Conservation (phyloP, 2,113 vertebrate genomes). For the Leptobrachium ailaonicum region DNA sequence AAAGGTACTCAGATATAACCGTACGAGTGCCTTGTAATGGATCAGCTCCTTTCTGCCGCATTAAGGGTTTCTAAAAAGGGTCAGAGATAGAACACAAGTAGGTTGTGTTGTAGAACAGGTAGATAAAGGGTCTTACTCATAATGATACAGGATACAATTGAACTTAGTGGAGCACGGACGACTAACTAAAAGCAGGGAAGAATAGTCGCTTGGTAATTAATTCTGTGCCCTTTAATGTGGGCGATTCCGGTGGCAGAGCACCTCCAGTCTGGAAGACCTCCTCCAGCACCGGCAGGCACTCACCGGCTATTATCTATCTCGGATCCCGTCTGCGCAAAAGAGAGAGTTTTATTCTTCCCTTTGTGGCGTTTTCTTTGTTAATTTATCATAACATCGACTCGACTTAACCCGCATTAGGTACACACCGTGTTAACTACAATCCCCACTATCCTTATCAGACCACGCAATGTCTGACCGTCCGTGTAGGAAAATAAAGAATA, state of each 20-base stretch:
- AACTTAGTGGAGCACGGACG: neutral
- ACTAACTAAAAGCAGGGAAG: conserved; percentile 31
- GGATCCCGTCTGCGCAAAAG: no score
- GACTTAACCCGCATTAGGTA: no score
- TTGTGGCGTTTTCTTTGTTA: no score
- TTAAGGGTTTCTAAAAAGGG: conserved; percentile 43
- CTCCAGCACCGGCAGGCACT: neutral
- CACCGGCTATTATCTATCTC: no score
- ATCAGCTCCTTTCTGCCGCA: conserved; percentile 34
- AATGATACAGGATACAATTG: conserved; percentile 22
- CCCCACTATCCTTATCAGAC: no score
- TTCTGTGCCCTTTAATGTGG: neutral
- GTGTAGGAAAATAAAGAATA: no score
- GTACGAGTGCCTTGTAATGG: conserved; percentile 43
- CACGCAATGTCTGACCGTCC: no score
- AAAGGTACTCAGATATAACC: conserved; percentile 45
- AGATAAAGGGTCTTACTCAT: conserved; percentile 25
- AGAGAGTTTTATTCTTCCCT: no score
- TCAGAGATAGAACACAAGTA: conserved; percentile 29
- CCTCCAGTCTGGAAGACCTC: neutral
- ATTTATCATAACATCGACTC: no score
- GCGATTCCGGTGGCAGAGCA: neutral
- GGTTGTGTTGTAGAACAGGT: conserved; percentile 21
- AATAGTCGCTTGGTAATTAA: conserved; percentile 27
- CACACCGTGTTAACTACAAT: no score